Evolutionary conservation across 2,888 invertebrate species (phyloP).

Genomic region (Eupithecia tripunctaria): DNA sequence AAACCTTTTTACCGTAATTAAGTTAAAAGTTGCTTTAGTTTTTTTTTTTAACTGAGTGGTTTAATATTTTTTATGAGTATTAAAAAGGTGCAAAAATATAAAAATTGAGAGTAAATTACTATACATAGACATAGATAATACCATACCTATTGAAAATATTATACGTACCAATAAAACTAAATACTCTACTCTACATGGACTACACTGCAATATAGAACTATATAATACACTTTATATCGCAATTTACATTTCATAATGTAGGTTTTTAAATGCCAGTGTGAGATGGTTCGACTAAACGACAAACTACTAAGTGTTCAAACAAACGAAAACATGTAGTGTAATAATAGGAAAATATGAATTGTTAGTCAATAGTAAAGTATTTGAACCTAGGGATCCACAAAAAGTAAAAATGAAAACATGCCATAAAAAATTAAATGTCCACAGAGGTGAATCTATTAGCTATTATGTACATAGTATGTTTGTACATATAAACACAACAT

Average conservation of each 20-base stretch:
- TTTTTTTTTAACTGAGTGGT: neutral
- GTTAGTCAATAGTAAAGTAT: neutral
- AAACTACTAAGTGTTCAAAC: neutral
- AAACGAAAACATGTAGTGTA: neutral
- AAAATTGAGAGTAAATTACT: neutral
- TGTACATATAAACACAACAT: conserved; percentile 38
- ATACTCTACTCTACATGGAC: neutral
- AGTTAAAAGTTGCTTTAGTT: neutral
- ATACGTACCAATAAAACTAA: neutral
- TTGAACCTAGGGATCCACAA: neutral
- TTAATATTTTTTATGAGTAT: neutral
- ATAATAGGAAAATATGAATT: neutral
- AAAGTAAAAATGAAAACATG: conserved; percentile 8
- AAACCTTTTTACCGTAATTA: neutral
- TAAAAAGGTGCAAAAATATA: neutral
- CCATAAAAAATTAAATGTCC: conserved; percentile 30
- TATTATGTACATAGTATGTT: conserved; percentile 27
- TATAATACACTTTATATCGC: neutral
- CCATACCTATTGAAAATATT: neutral
- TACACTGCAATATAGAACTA: neutral
- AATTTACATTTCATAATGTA: neutral
- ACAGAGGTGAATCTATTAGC: conserved; percentile 32
- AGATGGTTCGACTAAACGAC: neutral
- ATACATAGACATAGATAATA: neutral
- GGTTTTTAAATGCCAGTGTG: neutral